Base-by-base conservation (phyloP, 2,888 invertebrate genomes). In the Nymphalis urticae region DNA sequence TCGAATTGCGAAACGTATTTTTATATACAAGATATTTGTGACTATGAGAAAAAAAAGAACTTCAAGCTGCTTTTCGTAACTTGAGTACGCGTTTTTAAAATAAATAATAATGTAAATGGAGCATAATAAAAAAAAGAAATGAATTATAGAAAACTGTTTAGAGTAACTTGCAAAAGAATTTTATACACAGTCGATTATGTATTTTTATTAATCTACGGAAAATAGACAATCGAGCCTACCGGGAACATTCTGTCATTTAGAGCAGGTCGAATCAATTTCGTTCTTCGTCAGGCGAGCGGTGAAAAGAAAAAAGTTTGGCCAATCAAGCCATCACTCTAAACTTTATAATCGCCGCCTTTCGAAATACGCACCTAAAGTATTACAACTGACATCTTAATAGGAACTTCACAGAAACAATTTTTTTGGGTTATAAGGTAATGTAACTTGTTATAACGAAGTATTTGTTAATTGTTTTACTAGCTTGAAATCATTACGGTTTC, bases 191-290 rank as follows among this genome's bases (percentile, higher is more conserved):
- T 53, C 24, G 53, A 24, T 53, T 13, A 24, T 21, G 24, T 16
- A 16, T 42, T 53, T 53, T 19, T 53, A 27, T 24, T 53, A 16
- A 53, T 9, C 21, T 24, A 13, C 24, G 21, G 51, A 2, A 13
- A 9, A 1, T 24, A 53, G 16, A 53, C 24, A 24, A 53, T 53
- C 16, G 53, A 16, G 53, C 53, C 53, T 53, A 53, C 53, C 27
- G 53, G 24, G 53, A 53, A 53, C 53, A 24, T 32, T 56, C 69
- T 65, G 69, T 64, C 69, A 69, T 69, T 58, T 69, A 24, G 64
- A 65, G 64, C 64, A 65, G 54, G 47, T 42, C 63, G 62, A 73
- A 75, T 75, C 73, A 75, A 76, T 76, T 76, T 74, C 66, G 68
- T 70, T 69, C 72, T 65, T 66, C 73, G 62, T 71, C 69, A 70